Evolutionary conservation across 2,888 invertebrate species (phyloP), one percentile per base, ranked within the genome.

Genomic region (Iselma pallidipennis): DNA sequence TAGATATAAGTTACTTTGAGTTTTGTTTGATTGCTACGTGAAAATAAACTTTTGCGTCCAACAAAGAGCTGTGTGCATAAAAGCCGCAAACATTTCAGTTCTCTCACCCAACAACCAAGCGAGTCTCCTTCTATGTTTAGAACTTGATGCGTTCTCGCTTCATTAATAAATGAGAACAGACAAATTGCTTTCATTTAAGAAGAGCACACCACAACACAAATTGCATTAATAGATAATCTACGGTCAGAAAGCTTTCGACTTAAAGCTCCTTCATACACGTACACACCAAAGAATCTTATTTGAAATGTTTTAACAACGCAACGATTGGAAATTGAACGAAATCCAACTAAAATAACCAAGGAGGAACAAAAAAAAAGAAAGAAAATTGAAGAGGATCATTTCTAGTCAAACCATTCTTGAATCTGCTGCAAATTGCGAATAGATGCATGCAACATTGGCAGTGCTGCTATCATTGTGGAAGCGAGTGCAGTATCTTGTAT

Each of bases 141-240:
- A 63, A 63, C 65, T 61, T 57, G 57, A 65, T 65, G 59, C 57
- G 59, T 59, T 62, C 54, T 59, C 19, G 61, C 65, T 51, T 62
- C 65, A 65, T 65, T 65, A 65, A 65, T 65, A 65, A 65, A 61
- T 65, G 60, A 65, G 65, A 63, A 57, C 50, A 57, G 54, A 57
- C 65, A 65, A 65, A 65, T 65, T 65, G 65, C 65, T 62, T 65
- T 65, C 65, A 63, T 65, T 65, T 63, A 63, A 63, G 63, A 59
- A 63, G 54, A 59, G 59, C 59, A 63, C 59, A 63, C 57, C 57
- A 50, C 59, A 63, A 63, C 58, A 62, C 55, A 62, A 61, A 61
- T 61, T 58, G 55, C 63, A 63, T 63, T 63, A 63, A 63, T 59
- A 59, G 59, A 63, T 59, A 63, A 63, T 63, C 58, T 54, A 50